Base-by-base conservation (phyloP, 2,797 vertebrate species). In the Rhinophrynus dorsalis region DNA sequence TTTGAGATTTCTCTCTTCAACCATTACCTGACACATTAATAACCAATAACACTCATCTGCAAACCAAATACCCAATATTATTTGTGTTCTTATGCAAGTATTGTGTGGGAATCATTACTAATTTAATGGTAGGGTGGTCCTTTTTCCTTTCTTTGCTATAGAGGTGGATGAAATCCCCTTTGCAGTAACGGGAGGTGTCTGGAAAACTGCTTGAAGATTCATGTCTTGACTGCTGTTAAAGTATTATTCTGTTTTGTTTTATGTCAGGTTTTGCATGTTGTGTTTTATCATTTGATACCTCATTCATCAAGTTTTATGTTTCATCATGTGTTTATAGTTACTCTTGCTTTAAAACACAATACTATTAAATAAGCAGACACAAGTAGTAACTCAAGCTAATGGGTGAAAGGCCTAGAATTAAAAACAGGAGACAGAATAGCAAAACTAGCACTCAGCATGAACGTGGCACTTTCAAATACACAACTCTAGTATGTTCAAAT, bases 241-340 rank as follows among this genome's bases (percentile, higher is more conserved):
- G 17, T 15, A 6, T 13, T 15, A 18, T 3, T 40, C 15, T 40
- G 2, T 18, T 17, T 18, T 18, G 1, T 45, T 45, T 40, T 40
- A 3, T 6, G 3, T 4, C 6, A 6, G 9, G 4, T 40, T 40
- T 2, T 45, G n/a, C n/a, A 45, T 45, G 18, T 13, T 2, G 8
- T 10, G 5, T 50, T 60, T 21, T 27, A 70, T 70, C 68, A 71
- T 63, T 71, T 71, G 17, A 71, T 71, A 71, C 68, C 68, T 71
- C 48, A 69, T 69, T 69, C 57, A 61, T 17, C 67, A 69, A 69
- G 35, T 38, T 21, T 11, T 2, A 8, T 13, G 11, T 26, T 59
- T 42, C 1, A 11, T 13, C 9, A 2, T 29, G n/a, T n/a, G n/a
- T n/a, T n/a, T n/a, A n/a, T n/a, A n/a, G n/a, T 2, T 21, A 13